Base-by-base conservation (phyloP, 1,140 invertebrate species). In the Maconellicoccus hirsutus region DNA sequence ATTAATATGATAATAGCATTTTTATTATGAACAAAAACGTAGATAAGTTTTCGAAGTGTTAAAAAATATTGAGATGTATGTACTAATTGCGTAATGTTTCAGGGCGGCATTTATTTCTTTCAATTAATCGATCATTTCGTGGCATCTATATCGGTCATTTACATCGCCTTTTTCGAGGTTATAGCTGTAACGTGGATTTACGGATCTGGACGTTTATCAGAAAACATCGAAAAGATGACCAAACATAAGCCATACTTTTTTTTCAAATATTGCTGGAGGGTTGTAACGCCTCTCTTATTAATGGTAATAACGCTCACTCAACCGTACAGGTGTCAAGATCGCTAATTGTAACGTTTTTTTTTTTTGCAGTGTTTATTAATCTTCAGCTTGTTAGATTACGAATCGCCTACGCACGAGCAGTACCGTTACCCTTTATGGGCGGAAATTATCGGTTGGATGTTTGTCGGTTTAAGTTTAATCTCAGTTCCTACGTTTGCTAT, bases 21-120 rank as follows among this genome's bases (percentile, higher is more conserved):
- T n/a, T n/a, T n/a, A n/a, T n/a, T n/a, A n/a, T n/a, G n/a, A n/a
- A n/a, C n/a, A n/a, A n/a, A n/a, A n/a, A n/a, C n/a, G n/a, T n/a
- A n/a, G n/a, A n/a, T n/a, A n/a, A n/a, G n/a, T n/a, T n/a, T n/a
- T n/a, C n/a, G n/a, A n/a, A n/a, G n/a, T n/a, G n/a, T n/a, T n/a
- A n/a, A n/a, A n/a, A n/a, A n/a, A n/a, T n/a, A n/a, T n/a, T n/a
- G n/a, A n/a, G n/a, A n/a, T n/a, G n/a, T n/a, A n/a, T n/a, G n/a
- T n/a, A n/a, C n/a, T n/a, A n/a, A n/a, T n/a, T n/a, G n/a, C n/a
- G n/a, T 70, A 10, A 1, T 61, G 6, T 79, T 80, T 71, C 78
- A 91, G 88, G 93, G 92, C 74, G 94, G 93, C 73, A 94, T 95
- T 75, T 96, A 92, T 76, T 91, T 92, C 76, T 96, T 96, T 79